Evolutionary conservation across 2,888 invertebrate genomes (phyloP), one percentile per base, ranked within the genome.

Genomic region (Piscicola geometra): DNA sequence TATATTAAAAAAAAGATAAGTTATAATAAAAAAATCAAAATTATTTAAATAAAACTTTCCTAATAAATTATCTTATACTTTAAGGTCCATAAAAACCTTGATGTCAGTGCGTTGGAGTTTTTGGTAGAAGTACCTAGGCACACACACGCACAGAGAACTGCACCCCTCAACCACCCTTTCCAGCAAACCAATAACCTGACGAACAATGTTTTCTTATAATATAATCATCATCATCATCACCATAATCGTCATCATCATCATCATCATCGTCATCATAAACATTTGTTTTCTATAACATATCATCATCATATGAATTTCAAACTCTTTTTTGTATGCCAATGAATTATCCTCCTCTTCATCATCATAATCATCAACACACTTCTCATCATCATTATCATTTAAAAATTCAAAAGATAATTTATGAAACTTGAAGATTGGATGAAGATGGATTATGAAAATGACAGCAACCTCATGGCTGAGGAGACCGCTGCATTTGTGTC

Each of bases 41-140:
- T 33, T 28, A 25, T 47, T n/a, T 12, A 52, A 30, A 25, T 28
- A 52, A 35, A 35, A 64, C 21, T 18, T 66, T 36, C 21, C 33
- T 3, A 66, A 33, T 25, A 5, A 21, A 74, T 64, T 25, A 56
- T 3, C 21, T 18, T 21, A 21, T 18, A 56, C 3, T 18, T 15
- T 21, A 52, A 56, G n/a, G 35, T 56, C 75, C 77, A 83, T 50
- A n/a, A 1, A 28, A 41, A 88, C 88, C 84, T 92, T 92, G 0
- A 93, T 90, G 80, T 89, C 90, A 0, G 93, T 93, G 32, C 91
- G 89, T 87, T 95, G 91, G 79, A 94, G 87, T 76, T 90, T 90
- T 89, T 94, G 93, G 87, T 92, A 93, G 85, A 92, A 90, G 86
- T 91, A 90, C 79, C 93, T 86, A 41, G 92, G 91, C 79, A 92